phyloP scores from a whole-genome alignment of 1,140 invertebrate species.

The Nilaparvata lugens region DNA sequence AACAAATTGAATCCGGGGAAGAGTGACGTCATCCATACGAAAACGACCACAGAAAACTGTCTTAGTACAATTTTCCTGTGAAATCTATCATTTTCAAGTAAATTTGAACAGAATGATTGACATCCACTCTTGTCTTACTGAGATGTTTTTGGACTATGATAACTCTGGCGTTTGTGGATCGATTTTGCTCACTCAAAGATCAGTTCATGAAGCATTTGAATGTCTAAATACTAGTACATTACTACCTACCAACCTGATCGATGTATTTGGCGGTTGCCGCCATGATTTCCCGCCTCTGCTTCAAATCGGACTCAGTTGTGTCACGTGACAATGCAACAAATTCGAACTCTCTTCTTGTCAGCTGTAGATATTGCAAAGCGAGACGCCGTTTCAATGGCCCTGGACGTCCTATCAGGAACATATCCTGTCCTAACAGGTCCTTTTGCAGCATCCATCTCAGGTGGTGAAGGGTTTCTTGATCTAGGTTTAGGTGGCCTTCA shows the following conservation, averaged over 20 bases:
- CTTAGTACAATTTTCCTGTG: too few species aligned
- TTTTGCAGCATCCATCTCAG: conserved; percentile 93
- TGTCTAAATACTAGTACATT: too few species aligned
- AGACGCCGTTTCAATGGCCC: conserved; percentile 68
- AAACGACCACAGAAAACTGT: too few species aligned
- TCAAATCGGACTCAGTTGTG: conserved; percentile 93
- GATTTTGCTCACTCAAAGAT: too few species aligned
- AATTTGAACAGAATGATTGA: too few species aligned
- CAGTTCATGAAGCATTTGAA: too few species aligned
- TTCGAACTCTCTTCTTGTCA: conserved; percentile 83
- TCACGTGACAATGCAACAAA: conserved; percentile 90
- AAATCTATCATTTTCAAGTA: too few species aligned
- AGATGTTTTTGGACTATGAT: too few species aligned
- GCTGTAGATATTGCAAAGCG: conserved; percentile 78
- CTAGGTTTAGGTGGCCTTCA: conserved; percentile 29
- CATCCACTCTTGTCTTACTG: too few species aligned
- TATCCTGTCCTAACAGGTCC: conserved; percentile 85
- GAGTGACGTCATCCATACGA: too few species aligned
- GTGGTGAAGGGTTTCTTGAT: conserved; percentile 70
- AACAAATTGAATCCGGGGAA: too few species aligned
- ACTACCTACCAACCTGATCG: conserved; percentile 67
- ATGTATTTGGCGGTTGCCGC: conserved; percentile 81
- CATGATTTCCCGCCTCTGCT: conserved; percentile 88
- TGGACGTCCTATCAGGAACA: conserved; percentile 88
- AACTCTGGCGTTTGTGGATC: too few species aligned